Evolutionary conservation across 2,797 vertebrate genomes (phyloP).

Genomic region (Philypnodon macrostomus): DNA sequence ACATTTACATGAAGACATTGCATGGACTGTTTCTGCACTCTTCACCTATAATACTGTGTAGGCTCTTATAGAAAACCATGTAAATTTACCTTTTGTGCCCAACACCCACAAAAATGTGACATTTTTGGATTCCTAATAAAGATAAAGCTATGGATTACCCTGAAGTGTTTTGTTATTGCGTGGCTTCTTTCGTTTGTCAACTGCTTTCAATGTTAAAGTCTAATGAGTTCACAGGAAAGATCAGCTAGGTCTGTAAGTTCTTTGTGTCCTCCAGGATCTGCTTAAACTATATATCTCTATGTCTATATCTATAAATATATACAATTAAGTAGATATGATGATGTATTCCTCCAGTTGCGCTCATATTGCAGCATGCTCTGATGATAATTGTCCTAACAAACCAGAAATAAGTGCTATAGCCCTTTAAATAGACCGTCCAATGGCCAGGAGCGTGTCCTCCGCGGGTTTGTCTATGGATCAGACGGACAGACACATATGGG

Average conservation of each 20-base stretch:
- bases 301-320: too few species aligned
- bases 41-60: conserved; percentile 48
- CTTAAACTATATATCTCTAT: too few species aligned
- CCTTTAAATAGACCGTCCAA: conserved; percentile 55
- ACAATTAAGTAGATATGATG: too few species aligned
- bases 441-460: conserved; percentile 1
- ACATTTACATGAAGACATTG: conserved; percentile 50
- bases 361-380: background rate
- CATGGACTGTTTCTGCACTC: conserved; percentile 59
- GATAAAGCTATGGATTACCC: conserved; percentile 24
- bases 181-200: too few species aligned
- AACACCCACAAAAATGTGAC: conserved; percentile 40
- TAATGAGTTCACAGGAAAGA: too few species aligned
- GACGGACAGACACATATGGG: conserved; percentile 12
- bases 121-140: conserved; percentile 68
- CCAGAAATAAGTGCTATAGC: conserved; percentile 19
- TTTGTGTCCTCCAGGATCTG: too few species aligned
- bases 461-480: background rate
- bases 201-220: too few species aligned
- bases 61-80: conserved; percentile 50
- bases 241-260: too few species aligned
- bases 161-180: conserved; percentile 20
- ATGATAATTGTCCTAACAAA: background rate
- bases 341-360: background rate
- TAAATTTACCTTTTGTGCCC: conserved; percentile 74